phyloP scores from a whole-genome alignment of 2,113 vertebrate species.

The Sialia sialis region DNA sequence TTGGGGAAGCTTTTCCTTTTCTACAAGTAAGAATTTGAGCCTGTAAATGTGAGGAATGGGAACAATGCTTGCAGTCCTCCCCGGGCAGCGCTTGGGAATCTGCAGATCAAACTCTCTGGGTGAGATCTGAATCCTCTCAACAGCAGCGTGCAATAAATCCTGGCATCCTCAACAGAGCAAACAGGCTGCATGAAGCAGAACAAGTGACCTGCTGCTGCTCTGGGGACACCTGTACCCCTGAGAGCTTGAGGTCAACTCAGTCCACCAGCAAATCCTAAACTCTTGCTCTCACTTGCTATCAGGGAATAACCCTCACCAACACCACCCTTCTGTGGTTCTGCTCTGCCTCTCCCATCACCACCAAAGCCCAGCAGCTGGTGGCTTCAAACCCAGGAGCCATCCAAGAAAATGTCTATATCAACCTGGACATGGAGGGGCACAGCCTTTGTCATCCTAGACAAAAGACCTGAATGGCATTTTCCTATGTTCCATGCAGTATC shows the following conservation, averaged over 20 bases:
- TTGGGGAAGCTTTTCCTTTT: conserved; percentile 4
- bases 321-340: rapidly evolving
- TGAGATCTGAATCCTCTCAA: background rate
- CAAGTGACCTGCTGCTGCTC: background rate
- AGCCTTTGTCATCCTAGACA: background rate
- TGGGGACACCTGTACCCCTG: background rate
- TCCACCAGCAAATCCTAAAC: background rate
- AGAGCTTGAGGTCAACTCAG: background rate
- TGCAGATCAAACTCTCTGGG: background rate
- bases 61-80: background rate
- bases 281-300: background rate
- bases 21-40: conserved; percentile 6
- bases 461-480: background rate
- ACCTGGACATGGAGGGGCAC: background rate
- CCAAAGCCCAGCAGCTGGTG: background rate
- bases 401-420: background rate
- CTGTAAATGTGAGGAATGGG: background rate
- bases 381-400: background rate
- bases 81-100: background rate
- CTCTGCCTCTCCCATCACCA: background rate
- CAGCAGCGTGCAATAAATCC: background rate
- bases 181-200: background rate
- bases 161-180: background rate
- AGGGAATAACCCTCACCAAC: background rate
- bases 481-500: background rate